A percentile compares a stretch with the other conserved stretches of the same genome.
phyloP scores from a whole-genome alignment of 2,113 vertebrate genomes.

The Coracopsis vasa region DNA sequence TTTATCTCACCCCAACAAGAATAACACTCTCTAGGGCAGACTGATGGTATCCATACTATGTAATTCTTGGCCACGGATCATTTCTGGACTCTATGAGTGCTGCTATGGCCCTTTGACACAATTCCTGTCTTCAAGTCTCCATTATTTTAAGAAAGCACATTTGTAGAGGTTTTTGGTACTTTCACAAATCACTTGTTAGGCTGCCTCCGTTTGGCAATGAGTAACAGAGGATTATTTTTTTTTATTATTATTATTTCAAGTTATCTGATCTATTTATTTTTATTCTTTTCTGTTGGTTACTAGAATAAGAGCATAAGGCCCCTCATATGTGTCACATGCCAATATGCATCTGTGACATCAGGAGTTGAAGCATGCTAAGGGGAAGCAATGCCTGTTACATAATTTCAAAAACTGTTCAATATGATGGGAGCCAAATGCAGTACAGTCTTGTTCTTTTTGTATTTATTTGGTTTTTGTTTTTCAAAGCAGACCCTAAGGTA shows the following conservation, averaged over 20 bases:
- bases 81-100: not conserved
- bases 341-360: not conserved
- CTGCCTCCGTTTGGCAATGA: not conserved
- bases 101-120: not conserved
- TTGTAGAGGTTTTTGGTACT: rapidly evolving
- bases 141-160: not conserved
- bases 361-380: not conserved
- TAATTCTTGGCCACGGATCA: not conserved
- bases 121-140: not conserved
- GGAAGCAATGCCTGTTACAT: rapidly evolving
- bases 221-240: not conserved
- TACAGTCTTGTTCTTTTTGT: not conserved
- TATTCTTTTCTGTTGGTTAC: not conserved
- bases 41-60: no score
- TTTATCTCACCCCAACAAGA: not conserved
- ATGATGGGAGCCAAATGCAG: not conserved
- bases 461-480: not conserved
- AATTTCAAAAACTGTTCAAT: not conserved
- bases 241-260: not conserved
- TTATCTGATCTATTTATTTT: not conserved
- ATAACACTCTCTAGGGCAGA: not conserved
- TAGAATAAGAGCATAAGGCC: not conserved
- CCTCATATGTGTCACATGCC: not conserved
- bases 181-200: not conserved
- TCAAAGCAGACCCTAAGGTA: not conserved